phyloP scores from a whole-genome alignment of 1,140 invertebrate species.

The Brachionus angularis region DNA sequence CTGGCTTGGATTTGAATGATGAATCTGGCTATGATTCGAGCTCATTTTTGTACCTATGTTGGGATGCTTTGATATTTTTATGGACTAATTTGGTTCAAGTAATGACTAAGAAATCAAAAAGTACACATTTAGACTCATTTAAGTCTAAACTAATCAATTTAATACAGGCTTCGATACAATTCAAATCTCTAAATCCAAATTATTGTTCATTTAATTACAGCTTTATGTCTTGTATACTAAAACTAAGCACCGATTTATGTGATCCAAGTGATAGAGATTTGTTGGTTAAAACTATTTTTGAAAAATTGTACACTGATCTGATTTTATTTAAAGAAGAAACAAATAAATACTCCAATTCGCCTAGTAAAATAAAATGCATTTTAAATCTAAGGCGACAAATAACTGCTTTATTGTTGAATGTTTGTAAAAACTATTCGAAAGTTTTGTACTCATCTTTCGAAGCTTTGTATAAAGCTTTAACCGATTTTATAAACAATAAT shows the following conservation, averaged over 20 bases:
- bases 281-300: conserved; percentile 1
- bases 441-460: conserved; percentile 4
- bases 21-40: conserved; percentile 8
- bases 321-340: conserved; percentile 4
- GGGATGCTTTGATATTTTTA: conserved; percentile 24
- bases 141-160: conserved; percentile 3
- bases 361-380: not conserved
- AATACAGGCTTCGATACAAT: not conserved
- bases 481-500: not conserved
- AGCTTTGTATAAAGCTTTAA: not conserved
- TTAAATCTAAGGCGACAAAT: conserved; percentile 13
- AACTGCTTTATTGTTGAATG: conserved; percentile 18
- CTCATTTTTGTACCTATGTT: conserved; percentile 17
- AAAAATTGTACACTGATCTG: conserved; percentile 27
- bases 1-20: not conserved
- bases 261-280: not conserved
- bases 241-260: not conserved
- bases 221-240: conserved; percentile 18
- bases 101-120: not conserved
- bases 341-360: not conserved
- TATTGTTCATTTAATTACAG: conserved; percentile 31
- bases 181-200: conserved; percentile 25
- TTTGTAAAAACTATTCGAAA: conserved; percentile 20
- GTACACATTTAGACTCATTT: not conserved
- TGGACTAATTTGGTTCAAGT: conserved; percentile 5